phyloP scores from a whole-genome alignment of 2,113 vertebrate genomes.

The Chelonoidis abingdonii region DNA sequence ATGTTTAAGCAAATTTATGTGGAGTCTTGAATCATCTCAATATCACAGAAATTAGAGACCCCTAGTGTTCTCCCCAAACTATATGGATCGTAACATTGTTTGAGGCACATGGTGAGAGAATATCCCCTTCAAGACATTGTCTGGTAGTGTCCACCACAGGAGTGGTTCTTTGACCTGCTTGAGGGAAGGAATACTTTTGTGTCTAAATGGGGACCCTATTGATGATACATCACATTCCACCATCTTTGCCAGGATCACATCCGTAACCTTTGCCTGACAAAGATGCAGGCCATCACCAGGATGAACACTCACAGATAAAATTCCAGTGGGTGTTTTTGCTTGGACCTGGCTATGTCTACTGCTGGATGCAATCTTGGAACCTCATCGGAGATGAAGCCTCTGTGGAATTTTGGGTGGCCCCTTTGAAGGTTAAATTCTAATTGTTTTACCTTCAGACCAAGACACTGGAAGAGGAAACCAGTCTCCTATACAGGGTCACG shows the following conservation, averaged over 20 bases:
- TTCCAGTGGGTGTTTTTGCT: not conserved
- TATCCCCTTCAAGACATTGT: not conserved
- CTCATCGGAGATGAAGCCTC: not conserved
- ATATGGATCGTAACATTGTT: conserved; percentile 52
- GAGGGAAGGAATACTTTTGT: not conserved
- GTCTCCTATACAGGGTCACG: too few relatives aligned
- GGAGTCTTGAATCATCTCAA: conserved; percentile 57
- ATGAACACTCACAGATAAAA: not conserved
- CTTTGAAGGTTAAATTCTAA: not conserved
- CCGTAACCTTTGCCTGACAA: not conserved
- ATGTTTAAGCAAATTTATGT: conserved; percentile 46
- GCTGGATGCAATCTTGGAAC: not conserved
- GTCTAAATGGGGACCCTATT: not conserved
- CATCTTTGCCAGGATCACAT: not conserved
- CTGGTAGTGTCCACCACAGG: not conserved
- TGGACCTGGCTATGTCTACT: not conserved
- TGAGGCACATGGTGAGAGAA: conserved; percentile 36
- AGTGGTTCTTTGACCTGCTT: not conserved
- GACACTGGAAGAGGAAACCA: not conserved
- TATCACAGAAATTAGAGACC: conserved; percentile 51
- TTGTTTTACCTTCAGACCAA: not conserved
- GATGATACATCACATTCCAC: not conserved
- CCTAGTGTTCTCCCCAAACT: conserved; percentile 30
- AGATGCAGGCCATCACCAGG: not conserved
- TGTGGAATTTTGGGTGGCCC: not conserved